These are phyloP conservation scores for Calameuta pallipes DNA, from an alignment of 2,888 invertebrate species.

Conservation along the genomic window DNA sequence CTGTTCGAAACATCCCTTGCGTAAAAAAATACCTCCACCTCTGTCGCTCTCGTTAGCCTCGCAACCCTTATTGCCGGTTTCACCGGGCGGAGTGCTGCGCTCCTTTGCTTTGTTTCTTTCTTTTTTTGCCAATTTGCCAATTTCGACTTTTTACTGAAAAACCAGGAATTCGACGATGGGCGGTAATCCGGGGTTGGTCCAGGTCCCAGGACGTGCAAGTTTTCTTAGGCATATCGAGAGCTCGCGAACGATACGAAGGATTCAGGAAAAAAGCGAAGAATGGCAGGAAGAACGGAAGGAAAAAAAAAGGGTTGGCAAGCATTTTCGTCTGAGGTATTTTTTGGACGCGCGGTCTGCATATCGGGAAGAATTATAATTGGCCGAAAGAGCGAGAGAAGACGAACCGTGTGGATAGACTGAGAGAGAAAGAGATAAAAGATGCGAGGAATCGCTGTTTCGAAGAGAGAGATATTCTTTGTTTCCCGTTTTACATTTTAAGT, in stretches of 20 bases:
- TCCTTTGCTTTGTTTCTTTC: too few relatives aligned
- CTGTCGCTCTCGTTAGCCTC: conserved; percentile 11
- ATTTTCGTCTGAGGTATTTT: too few relatives aligned
- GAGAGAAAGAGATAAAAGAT: background rate
- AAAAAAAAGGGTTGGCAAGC: too few relatives aligned
- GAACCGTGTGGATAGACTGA: background rate
- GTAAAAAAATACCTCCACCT: conserved; percentile 12
- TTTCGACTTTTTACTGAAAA: too few relatives aligned
- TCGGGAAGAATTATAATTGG: background rate
- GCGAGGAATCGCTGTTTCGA: background rate
- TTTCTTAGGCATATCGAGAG: too few relatives aligned
- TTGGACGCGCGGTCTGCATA: background rate
- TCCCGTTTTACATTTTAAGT: background rate
- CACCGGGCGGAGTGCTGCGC: background rate
- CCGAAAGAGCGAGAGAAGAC: background rate
- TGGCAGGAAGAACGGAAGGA: too few relatives aligned
- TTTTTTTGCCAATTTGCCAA: too few relatives aligned
- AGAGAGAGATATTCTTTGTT: background rate
- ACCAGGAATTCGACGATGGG: too few relatives aligned
- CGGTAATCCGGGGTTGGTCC: too few relatives aligned
- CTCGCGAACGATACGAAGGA: too few relatives aligned
- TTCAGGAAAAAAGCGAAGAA: too few relatives aligned
- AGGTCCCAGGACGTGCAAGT: too few relatives aligned
- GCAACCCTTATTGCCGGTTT: background rate
- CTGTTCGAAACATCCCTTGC: conserved; percentile 11